Base-by-base conservation (phyloP, 1,140 invertebrate species). In the Aphaenogaster floridana region DNA sequence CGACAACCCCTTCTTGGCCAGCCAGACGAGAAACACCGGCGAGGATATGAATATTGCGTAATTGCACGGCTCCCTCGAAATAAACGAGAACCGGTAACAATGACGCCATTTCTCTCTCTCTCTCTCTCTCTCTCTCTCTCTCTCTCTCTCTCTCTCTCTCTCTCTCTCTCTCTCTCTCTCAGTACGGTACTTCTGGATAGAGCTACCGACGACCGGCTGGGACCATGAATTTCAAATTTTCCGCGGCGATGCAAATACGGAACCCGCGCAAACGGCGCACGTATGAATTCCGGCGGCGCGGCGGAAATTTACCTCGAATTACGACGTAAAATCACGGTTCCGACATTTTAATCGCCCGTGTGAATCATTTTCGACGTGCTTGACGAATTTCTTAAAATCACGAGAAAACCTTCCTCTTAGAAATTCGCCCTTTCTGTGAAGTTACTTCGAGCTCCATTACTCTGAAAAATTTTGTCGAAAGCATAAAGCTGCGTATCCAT, bases 161-260 rank as follows among this genome's bases (percentile, higher is more conserved):
- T 68, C 28, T 86, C 48, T 69, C n/a, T 21, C 28, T 36, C 13
- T 61, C 6, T 74, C n/a, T 45, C 15, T 21, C 15, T 64, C 39
- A n/a, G 83, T 69, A 9, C 69, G 85, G 11, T 50, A 84, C 64
- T 87, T 86, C 54, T 57, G 36, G 52, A 57, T 52, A 61, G 48
- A 54, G 45, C 63, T n/a, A 57, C 54, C 57, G 50, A 57, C 86
- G 57, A 71, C 76, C 79, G 50, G 34, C 54, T 52, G 52, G n/a
- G 54, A 78, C 69, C 63, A 88, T 88, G 86, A 88, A 88, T 88
- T 88, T 88, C 81, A 88, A 88, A 88, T 86, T 88, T 86, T 88
- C 71, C 86, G 83, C 81, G 52, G 42, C 81, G 64, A 86, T 86
- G 86, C 81, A 87, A 87, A 87, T 84, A 87, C 80, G 68, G 80